phyloP scores from a whole-genome alignment of 2,888 invertebrate genomes.

The Julus scandinavius region DNA sequence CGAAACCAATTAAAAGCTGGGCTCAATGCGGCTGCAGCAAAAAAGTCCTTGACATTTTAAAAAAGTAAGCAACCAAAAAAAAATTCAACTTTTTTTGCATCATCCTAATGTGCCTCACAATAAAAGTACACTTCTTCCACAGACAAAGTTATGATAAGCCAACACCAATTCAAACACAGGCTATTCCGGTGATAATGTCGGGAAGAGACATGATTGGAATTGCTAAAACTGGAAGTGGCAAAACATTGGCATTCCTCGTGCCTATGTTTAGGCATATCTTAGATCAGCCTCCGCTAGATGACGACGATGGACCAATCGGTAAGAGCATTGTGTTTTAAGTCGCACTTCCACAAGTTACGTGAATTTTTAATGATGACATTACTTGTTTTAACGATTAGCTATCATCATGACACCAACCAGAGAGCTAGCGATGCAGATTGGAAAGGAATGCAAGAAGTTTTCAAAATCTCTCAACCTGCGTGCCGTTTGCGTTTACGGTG shows the following conservation, averaged over 20 bases:
- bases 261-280: conserved; percentile 98
- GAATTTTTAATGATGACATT: background rate
- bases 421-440: conserved; percentile 98
- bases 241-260: conserved; percentile 96
- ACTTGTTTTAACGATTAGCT: conserved; percentile 68
- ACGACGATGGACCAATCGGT: conserved; percentile 94
- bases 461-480: conserved; percentile 86
- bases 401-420: conserved; percentile 98
- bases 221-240: conserved; percentile 99
- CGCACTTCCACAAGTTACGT: background rate
- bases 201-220: conserved; percentile 95
- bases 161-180: conserved; percentile 98
- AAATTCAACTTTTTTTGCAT: background rate
- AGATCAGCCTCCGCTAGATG: conserved; percentile 93
- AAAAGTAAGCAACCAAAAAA: conserved; percentile 72
- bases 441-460: conserved; percentile 94
- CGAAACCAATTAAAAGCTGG: conserved; percentile 94
- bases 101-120: background rate
- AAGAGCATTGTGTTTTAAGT: background rate
- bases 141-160: conserved; percentile 87
- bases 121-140: conserved; percentile 13
- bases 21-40: conserved; percentile 98
- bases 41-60: conserved; percentile 91
- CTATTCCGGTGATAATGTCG: conserved; percentile 96
- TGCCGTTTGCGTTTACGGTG: conserved; percentile 97